These are phyloP conservation scores for Hyles euphorbiae DNA, from an alignment of 1,140 invertebrate genomes.

Conservation along the genomic window DNA sequence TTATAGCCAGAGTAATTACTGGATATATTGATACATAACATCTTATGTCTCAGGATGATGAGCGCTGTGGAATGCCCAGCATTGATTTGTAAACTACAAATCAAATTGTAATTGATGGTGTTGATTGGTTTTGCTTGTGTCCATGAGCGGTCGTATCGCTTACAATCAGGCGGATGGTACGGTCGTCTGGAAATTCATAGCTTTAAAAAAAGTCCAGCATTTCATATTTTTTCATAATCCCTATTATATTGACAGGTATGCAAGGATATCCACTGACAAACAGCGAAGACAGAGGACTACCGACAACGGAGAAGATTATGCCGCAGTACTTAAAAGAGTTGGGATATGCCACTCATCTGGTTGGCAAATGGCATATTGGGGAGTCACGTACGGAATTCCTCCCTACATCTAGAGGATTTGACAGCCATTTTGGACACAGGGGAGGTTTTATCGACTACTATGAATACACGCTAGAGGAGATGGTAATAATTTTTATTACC, in stretches of 20 bases:
- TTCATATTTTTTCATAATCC: background rate
- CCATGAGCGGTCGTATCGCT: no score
- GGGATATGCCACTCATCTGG: slow-evolving; percentile 88
- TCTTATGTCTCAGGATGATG: no score
- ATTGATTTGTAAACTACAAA: no score
- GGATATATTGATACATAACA: no score
- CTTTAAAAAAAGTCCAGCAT: background rate
- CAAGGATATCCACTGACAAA: slow-evolving; percentile 59
- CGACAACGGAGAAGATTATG: slow-evolving; percentile 79
- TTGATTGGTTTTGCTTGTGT: no score
- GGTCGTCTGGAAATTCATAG: background rate
- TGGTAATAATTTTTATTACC: slow-evolving; percentile 54
- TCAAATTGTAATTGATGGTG: no score
- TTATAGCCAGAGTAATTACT: no score
- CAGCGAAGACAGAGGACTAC: slow-evolving; percentile 54
- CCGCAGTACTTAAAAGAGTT: slow-evolving; percentile 84
- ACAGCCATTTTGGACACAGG: slow-evolving; percentile 90
- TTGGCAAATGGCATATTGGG: slow-evolving; percentile 96
- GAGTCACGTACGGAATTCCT: slow-evolving; percentile 83
- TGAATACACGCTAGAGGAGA: slow-evolving; percentile 79
- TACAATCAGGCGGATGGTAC: no score
- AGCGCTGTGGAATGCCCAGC: no score
- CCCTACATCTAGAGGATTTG: slow-evolving; percentile 88
- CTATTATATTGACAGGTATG: slow-evolving; percentile 40
- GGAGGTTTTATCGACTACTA: slow-evolving; percentile 90